phyloP scores from a whole-genome alignment of 1,140 invertebrate species.

The Bombus terrestris region DNA sequence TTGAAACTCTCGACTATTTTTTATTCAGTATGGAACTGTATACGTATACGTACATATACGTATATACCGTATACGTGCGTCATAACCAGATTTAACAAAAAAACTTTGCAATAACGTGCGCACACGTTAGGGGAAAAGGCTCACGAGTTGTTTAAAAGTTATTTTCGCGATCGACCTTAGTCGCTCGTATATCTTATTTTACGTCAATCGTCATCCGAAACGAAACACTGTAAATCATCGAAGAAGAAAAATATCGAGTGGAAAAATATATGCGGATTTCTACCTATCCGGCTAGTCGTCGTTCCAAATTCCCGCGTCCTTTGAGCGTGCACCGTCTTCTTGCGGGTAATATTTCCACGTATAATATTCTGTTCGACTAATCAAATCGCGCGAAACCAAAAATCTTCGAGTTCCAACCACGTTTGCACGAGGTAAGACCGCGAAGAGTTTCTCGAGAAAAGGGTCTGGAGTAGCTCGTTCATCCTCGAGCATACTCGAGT shows the following conservation, averaged over 20 bases:
- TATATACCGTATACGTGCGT: too few species aligned
- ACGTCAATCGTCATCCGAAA: too few species aligned
- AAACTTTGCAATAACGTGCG: too few species aligned
- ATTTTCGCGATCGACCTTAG: too few species aligned
- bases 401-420: not conserved
- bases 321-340: not conserved
- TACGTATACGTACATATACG: too few species aligned
- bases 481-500: slow-evolving; percentile 9
- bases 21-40: not conserved
- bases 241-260: too few species aligned
- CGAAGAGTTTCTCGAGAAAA: slow-evolving; percentile 2
- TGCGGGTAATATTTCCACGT: not conserved
- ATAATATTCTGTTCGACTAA: not conserved
- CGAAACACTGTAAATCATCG: not conserved
- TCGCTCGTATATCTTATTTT: too few species aligned
- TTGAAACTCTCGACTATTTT: not conserved
- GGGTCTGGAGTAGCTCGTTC: not conserved
- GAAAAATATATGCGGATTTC: too few species aligned
- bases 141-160: too few species aligned
- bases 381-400: not conserved
- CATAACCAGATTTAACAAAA: too few species aligned
- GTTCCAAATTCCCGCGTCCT: not conserved
- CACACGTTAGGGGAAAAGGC: too few species aligned
- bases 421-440: not conserved
- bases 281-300: not conserved